Evolutionary conservation across 2,113 vertebrate species (phyloP), one percentile per base, ranked within the genome.

Genomic region (Chlorodrepanis virens): DNA sequence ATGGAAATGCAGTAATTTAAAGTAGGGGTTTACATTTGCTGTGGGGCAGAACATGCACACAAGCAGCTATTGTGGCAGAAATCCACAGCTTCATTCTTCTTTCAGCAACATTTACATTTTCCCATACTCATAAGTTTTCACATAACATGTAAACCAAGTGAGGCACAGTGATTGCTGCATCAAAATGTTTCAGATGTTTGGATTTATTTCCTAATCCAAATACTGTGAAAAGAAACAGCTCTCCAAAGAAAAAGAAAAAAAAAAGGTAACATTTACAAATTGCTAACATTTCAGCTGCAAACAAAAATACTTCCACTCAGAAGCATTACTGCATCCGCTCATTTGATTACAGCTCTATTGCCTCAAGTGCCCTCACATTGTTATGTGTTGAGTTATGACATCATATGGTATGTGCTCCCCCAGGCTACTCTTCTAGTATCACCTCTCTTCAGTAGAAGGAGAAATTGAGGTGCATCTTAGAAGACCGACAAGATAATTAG

Each of bases 1-100:
- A 74, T 7, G 29, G 42, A 84, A 90, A 86, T 35, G 35, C 33
- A 74, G 64, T 56, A 37, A 95, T 83, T 72, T 85, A 20, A 90
- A 85, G 37, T 7, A 59, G 9, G 8, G 3, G 8, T 37, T 90
- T 70, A 67, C 21, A 70, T 64, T 56, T 65, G 37, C 53, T 64
- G n/a, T 60, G 61, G 28, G 33, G 33, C 28, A 88, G 37, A 80
- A 67, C 28, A n/a, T 8, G 15, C 28, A 68, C 13, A 42, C 7
- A 71, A 91, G 57, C 42, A 93, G 44, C 61, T 80, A 14, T 12
- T 42, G 63, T 42, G n/a, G n/a, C 68, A 86, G 50, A 90, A 90
- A 86, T 39, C 28, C 35, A 80, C 31, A 70, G 23, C 25, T 37
- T 86, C 42, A 17, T 65, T 92, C 69, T 57, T 69, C 42, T 54